Conservation (phyloP, 2,888 invertebrate species). For the Ditylenchus weischeri region DNA sequence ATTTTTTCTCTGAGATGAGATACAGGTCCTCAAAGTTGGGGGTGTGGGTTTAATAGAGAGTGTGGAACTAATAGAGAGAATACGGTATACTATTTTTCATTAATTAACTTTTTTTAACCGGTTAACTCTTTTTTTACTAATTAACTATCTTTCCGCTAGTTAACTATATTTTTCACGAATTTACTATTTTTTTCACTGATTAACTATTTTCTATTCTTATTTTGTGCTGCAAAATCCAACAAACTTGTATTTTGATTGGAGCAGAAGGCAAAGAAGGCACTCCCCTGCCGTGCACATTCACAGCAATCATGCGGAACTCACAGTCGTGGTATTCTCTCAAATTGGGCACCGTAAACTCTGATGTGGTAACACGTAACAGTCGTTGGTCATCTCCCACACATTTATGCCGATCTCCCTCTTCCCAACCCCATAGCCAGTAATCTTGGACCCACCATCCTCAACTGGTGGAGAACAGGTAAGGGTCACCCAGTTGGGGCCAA, state of each 20-base stretch:
- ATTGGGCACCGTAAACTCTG: slow-evolving; percentile 58
- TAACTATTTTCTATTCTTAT: background rate
- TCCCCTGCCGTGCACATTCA: slow-evolving; percentile 89
- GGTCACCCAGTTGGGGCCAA: slow-evolving; percentile 92
- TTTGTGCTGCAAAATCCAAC: background rate
- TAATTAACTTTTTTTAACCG: too few relatives aligned
- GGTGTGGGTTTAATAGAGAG: too few relatives aligned
- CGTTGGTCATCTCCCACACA: slow-evolving; percentile 36
- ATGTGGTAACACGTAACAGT: slow-evolving; percentile 54
- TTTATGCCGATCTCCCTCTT: slow-evolving; percentile 44
- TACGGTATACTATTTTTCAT: too few relatives aligned
- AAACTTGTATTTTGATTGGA: slow-evolving; percentile 74
- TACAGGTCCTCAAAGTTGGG: too few relatives aligned
- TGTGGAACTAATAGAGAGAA: too few relatives aligned
- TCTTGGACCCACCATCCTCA: slow-evolving; percentile 76
- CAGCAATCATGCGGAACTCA: slow-evolving; percentile 89
- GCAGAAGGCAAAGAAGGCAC: slow-evolving; percentile 89
- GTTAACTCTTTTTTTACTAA: too few relatives aligned
- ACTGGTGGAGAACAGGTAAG: slow-evolving; percentile 82
- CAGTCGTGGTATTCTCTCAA: slow-evolving; percentile 81
- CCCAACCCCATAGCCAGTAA: slow-evolving; percentile 69
- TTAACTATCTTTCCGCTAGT: too few relatives aligned
- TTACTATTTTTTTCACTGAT: too few relatives aligned
- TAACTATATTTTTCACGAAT: too few relatives aligned
- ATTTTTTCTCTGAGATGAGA: too few relatives aligned